Evolutionary conservation across 1,140 invertebrate species (phyloP), one percentile per base, ranked within the genome.

Genomic region (Diuraphis noxia): DNA sequence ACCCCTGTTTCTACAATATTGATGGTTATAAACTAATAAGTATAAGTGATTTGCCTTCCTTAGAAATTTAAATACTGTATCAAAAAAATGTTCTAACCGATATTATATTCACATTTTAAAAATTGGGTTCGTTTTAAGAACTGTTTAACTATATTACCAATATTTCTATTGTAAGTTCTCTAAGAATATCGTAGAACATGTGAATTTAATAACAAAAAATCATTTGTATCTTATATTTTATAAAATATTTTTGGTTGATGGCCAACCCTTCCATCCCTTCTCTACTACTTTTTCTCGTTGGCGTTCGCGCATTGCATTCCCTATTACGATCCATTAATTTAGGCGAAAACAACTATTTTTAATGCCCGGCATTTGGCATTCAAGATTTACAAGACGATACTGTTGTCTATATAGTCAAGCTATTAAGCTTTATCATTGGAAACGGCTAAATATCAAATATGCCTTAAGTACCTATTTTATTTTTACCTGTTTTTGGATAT

Each of bases 341-440:
- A 85, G 84, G n/a, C 41, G 41, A 85, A 85, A 85, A 85, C 84
- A 85, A 85, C 84, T 85, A 85, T 85, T 85, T 85, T 85, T 85
- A 85, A 85, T 85, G 84, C 43, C 17, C 41, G 43, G 41, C n/a
- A 85, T 85, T 85, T 85, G 84, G 84, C 41, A 85, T 85, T 43
- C 41, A 85, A 46, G 19, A 85, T 85, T 85, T n/a, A 85, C 41
- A 49, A 85, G 84, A 85, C n/a, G 41, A 85, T 85, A 46, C 84
- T 85, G 40, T 43, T 85, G 41, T 46, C 82, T 30, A n/a, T n/a
- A n/a, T n/a, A n/a, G 41, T 41, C 13, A n/a, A 85, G 84, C 84
- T 85, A 85, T 46, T 85, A 46, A 85, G n/a, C 7, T 85, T 2
- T 85, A 85, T 85, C 19, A n/a, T 85, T 46, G 17, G 7, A 43